phyloP scores from a whole-genome alignment of 2,797 vertebrate species.

The Falco columbarius region DNA sequence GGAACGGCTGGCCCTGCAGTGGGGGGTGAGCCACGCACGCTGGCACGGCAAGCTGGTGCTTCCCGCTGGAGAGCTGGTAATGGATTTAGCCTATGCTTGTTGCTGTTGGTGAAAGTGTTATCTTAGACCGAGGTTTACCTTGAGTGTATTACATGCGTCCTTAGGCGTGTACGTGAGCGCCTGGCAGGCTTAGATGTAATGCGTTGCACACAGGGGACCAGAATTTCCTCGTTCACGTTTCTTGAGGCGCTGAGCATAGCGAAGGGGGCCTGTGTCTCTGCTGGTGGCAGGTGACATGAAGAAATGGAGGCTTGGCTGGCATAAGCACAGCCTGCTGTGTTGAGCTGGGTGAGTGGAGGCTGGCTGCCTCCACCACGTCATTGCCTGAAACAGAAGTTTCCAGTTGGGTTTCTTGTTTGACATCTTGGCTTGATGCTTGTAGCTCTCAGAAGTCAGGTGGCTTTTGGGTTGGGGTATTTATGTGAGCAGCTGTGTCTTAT shows the following conservation, averaged over 20 bases:
- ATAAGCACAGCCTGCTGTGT: rapidly evolving
- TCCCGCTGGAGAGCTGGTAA: rapidly evolving
- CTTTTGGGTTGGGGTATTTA: too few relatives aligned
- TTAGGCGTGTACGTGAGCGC: rapidly evolving
- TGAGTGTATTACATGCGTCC: rapidly evolving
- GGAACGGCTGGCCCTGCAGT: rapidly evolving
- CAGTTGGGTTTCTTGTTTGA: rapidly evolving
- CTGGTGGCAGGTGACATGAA: rapidly evolving
- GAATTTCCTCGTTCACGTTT: rapidly evolving
- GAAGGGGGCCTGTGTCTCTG: rapidly evolving
- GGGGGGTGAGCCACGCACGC: rapidly evolving
- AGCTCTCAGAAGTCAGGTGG: not conserved
- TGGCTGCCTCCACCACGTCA: rapidly evolving
- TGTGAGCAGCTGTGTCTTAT: too few relatives aligned
- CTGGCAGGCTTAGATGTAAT: rapidly evolving
- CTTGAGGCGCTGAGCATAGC: rapidly evolving
- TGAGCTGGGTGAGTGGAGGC: not conserved
- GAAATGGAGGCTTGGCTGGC: not conserved
- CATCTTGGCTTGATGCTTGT: not conserved
- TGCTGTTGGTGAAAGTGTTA: rapidly evolving
- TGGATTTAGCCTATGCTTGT: rapidly evolving
- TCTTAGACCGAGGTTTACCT: rapidly evolving
- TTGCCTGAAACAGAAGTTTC: rapidly evolving
- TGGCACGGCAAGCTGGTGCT: rapidly evolving
- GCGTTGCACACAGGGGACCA: rapidly evolving